Base-by-base conservation (phyloP, 1,140 invertebrate genomes). In the Metopolophium dirhodum region DNA sequence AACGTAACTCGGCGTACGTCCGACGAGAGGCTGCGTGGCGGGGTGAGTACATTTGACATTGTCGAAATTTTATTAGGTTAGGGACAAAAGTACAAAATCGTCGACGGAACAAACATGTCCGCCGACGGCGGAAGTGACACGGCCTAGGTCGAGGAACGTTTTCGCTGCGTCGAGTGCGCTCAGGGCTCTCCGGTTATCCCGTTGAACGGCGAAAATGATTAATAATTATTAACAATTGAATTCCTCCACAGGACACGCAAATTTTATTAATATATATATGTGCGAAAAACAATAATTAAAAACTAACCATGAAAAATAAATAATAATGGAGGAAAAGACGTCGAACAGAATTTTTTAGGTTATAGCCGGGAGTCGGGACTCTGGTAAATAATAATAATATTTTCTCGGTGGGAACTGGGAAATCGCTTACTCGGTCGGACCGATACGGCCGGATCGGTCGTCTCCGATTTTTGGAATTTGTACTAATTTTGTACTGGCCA, bases 251-350 rank as follows among this genome's bases (percentile, higher is more conserved):
- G 22, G 82, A 86, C 8, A 30, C 1, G 37, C 37, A 18, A 11
- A 77, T 45, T n/a, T 0, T 35, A n/a, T 23, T 6, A n/a, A 49
- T n/a, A 87, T 49, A 47, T 30, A n/a, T 49, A 49, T 83, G 49
- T 18, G 47, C 90, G 23, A 45, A 61, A 89, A 89, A 89, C 88
- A 7, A 89, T 89, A 54, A 57, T 89, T 89, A 89, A 89, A 89
- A 93, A 93, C 91, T 93, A 93, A 93, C 91, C 91, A 93, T 93
- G 82, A 93, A 93, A 93, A 85, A 93, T 41, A 35, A 22, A 88
- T 89, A 91, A n/a, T 91, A 93, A 45, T 93, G 91, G 91, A 93
- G 91, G 91, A 93, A 92, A 85, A 93, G 91, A 85, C 82, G 47
- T 54, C 54, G 8, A 30, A 45, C 41, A 30, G 8, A 37, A 18